Evolutionary conservation across 2,888 invertebrate genomes (phyloP), one percentile per base, ranked within the genome.

Genomic region (Exocentrus adspersus): DNA sequence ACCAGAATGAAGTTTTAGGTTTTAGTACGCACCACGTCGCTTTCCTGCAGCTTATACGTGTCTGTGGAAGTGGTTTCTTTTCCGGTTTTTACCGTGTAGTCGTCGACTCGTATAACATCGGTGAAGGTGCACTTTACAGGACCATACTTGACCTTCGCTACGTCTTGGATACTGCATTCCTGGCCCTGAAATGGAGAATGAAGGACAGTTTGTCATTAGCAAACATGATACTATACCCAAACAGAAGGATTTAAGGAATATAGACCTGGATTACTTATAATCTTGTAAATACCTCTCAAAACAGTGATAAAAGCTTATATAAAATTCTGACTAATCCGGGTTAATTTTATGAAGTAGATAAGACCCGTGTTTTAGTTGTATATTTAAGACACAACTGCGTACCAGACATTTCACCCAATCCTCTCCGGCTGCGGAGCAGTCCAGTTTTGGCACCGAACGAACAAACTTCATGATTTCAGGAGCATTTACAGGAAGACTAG

Each of bases 361-460:
- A n/a, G n/a, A n/a, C n/a, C n/a, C n/a, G n/a, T n/a, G n/a, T n/a
- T 24, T 24, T 24, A 24, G 24, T 24, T 24, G 24, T 17, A 43
- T 19, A 30, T 37, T 16, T 50, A 21, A 16, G 19, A 43, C 17
- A 51, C n/a, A 60, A 17, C 7, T 64, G 78, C 87, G 86, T 78
- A 92, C 92, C 78, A 87, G 86, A 71, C 92, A 91, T 72, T 84
- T 85, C 1, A 95, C 92, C 96, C 95, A 96, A 78, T 94, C 91
- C 24, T 78, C 72, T 32, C 83, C 85, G 65, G 81, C 86, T 75
- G 77, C 81, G 9, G 85, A 85, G 77, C 96, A 96, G 10, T 85
- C 81, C 1, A 95, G 83, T 0, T 87, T 86, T 0, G 88, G 85
- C 10, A 87, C 84, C 9, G 86, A 79, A 68, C 86, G 85, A 62